These are phyloP conservation scores for Percopsis omiscomaycus DNA, from an alignment of 2,797 vertebrate genomes.

Conservation along the genomic window DNA sequence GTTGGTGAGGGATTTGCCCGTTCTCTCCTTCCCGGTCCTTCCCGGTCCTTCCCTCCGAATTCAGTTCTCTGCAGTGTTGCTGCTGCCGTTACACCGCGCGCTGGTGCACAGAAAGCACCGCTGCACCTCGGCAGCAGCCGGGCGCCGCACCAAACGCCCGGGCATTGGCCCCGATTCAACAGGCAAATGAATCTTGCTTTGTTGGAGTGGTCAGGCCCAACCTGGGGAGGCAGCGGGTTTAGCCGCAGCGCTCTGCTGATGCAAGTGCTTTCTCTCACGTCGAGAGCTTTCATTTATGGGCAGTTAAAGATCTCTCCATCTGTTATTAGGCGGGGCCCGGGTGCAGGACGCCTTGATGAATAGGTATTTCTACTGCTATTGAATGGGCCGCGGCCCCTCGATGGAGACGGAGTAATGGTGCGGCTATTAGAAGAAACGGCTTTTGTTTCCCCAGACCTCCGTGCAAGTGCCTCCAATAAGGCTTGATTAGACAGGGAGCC, in stretches of 20 bases:
- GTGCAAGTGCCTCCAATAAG: slow-evolving; percentile 56
- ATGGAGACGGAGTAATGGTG: slow-evolving; percentile 68
- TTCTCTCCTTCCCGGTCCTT: slow-evolving; percentile 11
- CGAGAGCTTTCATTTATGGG: slow-evolving; percentile 72
- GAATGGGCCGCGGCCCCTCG: slow-evolving; percentile 51
- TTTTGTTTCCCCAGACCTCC: slow-evolving; percentile 62
- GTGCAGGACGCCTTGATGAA: slow-evolving; percentile 67
- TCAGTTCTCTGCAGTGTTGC: slow-evolving; percentile 20
- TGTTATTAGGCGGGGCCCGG: slow-evolving; percentile 59
- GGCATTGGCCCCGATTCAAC: slow-evolving; percentile 73
- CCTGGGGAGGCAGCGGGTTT: slow-evolving; percentile 62
- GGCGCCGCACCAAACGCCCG: slow-evolving; percentile 63
- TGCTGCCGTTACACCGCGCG: slow-evolving; percentile 49
- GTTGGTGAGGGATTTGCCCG: background rate
- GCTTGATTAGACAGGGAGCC: slow-evolving; percentile 49
- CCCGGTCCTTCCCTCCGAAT: too few relatives aligned
- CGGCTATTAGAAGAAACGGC: slow-evolving; percentile 62
- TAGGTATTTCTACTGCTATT: slow-evolving; percentile 69
- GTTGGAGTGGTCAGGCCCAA: slow-evolving; percentile 75
- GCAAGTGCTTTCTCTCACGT: slow-evolving; percentile 74
- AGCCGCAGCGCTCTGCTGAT: slow-evolving; percentile 71
- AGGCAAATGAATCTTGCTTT: slow-evolving; percentile 85
- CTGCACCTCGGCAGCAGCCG: slow-evolving; percentile 58
- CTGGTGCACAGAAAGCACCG: slow-evolving; percentile 53
- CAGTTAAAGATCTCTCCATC: slow-evolving; percentile 77